These are phyloP conservation scores for Habroteleia sp. DNA, from an alignment of 2,888 invertebrate species.

Conservation along the genomic window DNA sequence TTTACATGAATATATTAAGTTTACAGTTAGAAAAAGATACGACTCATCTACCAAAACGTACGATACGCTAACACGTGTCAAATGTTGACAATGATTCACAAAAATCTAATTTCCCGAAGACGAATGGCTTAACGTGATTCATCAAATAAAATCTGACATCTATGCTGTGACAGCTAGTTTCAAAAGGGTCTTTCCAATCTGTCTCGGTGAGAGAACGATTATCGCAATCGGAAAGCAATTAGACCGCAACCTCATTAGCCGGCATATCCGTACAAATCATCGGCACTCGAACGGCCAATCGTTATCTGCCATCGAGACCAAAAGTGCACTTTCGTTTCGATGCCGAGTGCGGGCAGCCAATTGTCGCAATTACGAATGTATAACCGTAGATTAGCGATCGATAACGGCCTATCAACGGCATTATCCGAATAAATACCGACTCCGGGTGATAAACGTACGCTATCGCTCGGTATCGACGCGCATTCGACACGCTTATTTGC, in stretches of 20 bases:
- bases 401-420: slow-evolving; percentile 18
- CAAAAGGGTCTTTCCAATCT: background rate
- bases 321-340: slow-evolving; percentile 25
- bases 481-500: slow-evolving; percentile 52
- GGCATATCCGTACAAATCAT: slow-evolving; percentile 13
- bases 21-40: slow-evolving; percentile 30
- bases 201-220: slow-evolving; percentile 9
- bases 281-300: slow-evolving; percentile 17
- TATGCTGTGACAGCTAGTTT: background rate
- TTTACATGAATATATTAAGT: slow-evolving; percentile 6
- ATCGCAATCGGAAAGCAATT: slow-evolving; percentile 35
- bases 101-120: slow-evolving; percentile 11
- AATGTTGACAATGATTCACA: slow-evolving; percentile 7
- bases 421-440: slow-evolving; percentile 32
- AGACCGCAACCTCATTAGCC: slow-evolving; percentile 47
- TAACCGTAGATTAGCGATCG: slow-evolving; percentile 29
- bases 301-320: slow-evolving; percentile 25
- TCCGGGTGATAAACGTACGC: slow-evolving; percentile 19
- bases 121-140: slow-evolving; percentile 11
- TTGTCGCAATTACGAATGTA: slow-evolving; percentile 47
- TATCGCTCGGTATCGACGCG: slow-evolving; percentile 34
- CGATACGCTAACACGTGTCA: slow-evolving; percentile 10
- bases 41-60: no score
- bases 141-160: slow-evolving; percentile 29
- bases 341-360: slow-evolving; percentile 4